phyloP scores from a whole-genome alignment of 2,888 invertebrate species.

The Esperia sulphurella region DNA sequence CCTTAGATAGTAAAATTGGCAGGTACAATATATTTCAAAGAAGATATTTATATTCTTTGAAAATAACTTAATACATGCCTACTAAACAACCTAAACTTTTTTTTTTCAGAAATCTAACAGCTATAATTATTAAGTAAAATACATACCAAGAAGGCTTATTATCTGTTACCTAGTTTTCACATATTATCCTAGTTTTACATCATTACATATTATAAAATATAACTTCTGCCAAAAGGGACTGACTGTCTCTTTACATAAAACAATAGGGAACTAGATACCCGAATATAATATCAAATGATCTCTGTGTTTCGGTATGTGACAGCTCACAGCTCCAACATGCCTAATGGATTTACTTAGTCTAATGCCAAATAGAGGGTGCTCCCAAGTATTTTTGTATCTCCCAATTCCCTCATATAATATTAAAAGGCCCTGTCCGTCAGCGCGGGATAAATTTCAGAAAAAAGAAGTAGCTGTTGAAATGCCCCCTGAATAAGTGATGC shows the following conservation, averaged over 20 bases:
- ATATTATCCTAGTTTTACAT: too few species aligned
- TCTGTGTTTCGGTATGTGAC: background rate
- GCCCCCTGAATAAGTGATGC: conserved; percentile 21
- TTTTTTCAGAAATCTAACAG: too few species aligned
- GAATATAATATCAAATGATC: background rate
- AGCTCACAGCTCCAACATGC: background rate
- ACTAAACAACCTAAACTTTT: too few species aligned
- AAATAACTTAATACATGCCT: too few species aligned
- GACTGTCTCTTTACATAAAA: background rate
- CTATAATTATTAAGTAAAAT: too few species aligned
- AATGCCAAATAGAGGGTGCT: background rate
- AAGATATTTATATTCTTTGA: too few species aligned
- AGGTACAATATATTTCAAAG: too few species aligned
- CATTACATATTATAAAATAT: too few species aligned
- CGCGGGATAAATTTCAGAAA: background rate
- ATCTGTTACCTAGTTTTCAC: too few species aligned
- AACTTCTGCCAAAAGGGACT: too few species aligned
- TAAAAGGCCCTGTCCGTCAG: conserved; percentile 5
- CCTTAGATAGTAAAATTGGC: too few species aligned
- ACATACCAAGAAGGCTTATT: too few species aligned
- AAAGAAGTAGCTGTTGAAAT: conserved; percentile 10
- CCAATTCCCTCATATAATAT: conserved; percentile 6
- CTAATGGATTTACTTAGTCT: conserved; percentile 3
- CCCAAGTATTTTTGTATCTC: background rate
- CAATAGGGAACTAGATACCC: background rate